Conservation (phyloP, 2,888 invertebrate genomes). For the Aquatica leii region DNA sequence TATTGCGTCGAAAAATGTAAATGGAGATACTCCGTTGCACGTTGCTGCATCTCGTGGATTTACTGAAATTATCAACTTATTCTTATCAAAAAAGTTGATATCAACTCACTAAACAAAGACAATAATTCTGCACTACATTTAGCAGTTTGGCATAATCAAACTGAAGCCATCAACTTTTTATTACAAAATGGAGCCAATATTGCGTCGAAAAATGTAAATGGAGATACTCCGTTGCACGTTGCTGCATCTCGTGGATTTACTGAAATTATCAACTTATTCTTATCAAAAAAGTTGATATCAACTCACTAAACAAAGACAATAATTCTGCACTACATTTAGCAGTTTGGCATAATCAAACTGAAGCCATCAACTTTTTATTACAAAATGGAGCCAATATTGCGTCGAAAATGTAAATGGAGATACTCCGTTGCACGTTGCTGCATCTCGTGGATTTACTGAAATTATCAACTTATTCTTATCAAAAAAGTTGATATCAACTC, state of each 20-base stretch:
- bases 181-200: not conserved
- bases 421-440: not conserved
- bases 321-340: constrained; percentile 1
- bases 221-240: not conserved
- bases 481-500: not conserved
- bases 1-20: not conserved
- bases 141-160: too few species aligned
- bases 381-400: not conserved
- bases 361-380: not conserved
- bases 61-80: not conserved
- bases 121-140: not conserved
- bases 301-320: not conserved
- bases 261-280: not conserved
- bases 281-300: too few species aligned
- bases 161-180: too few species aligned
- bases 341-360: not conserved
- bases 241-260: not conserved
- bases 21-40: not conserved
- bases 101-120: not conserved
- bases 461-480: not conserved
- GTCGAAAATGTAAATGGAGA: not conserved
- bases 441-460: too few species aligned
- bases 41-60: not conserved
- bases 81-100: not conserved
- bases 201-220: not conserved